Conservation (phyloP, 2,797 vertebrate genomes). For the Apogon hyalosoma region DNA sequence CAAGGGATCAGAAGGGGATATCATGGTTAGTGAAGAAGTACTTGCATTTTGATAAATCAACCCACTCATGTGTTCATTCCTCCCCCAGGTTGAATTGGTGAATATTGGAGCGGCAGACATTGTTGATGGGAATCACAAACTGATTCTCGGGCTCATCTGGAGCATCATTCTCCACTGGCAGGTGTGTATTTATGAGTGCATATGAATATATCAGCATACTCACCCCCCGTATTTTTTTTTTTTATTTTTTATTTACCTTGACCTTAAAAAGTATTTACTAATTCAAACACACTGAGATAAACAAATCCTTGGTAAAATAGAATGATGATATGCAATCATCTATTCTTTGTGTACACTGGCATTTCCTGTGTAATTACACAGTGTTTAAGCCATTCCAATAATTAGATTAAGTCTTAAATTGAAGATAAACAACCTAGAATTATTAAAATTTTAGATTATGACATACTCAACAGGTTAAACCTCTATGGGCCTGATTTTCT, state of each 20-base stretch:
- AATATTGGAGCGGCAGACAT: constrained; percentile 98
- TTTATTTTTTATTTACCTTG: background rate
- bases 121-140: constrained; percentile 99
- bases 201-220: too few relatives aligned
- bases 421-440: constrained; percentile 13
- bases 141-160: constrained; percentile 98
- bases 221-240: too few relatives aligned
- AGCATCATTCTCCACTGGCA: constrained; percentile 99
- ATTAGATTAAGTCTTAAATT: constrained; percentile 3
- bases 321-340: background rate
- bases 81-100: constrained; percentile 94
- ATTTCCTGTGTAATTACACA: background rate
- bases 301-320: background rate
- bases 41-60: background rate
- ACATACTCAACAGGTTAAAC: too few relatives aligned
- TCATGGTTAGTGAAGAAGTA: background rate
- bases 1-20: background rate
- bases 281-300: background rate
- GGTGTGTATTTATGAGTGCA: constrained; percentile 76
- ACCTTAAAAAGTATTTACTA: constrained; percentile 11
- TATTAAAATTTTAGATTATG: constrained; percentile 4
- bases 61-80: background rate
- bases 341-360: background rate
- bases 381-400: background rate
- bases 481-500: too few relatives aligned